Conservation (phyloP, 2,888 invertebrate genomes). For the Caenorhabditis angaria region DNA sequence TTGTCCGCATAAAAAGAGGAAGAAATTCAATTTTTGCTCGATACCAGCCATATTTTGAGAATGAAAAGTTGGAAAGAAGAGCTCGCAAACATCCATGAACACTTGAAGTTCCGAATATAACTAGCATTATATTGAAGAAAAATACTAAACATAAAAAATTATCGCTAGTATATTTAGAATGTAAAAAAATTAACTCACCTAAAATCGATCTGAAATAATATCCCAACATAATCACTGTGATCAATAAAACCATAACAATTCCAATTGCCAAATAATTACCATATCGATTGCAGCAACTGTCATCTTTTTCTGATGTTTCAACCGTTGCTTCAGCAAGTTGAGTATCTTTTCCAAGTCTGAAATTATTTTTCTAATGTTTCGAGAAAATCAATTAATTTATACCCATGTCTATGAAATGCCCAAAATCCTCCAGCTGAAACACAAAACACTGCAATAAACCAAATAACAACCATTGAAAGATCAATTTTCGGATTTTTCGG, state of each 20-base stretch:
- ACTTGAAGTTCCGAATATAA: slow-evolving; percentile 56
- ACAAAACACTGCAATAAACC: slow-evolving; percentile 65
- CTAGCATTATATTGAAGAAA: slow-evolving; percentile 64
- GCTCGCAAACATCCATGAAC: slow-evolving; percentile 53
- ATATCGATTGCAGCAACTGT: slow-evolving; percentile 19
- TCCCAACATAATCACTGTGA: slow-evolving; percentile 63
- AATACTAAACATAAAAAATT: slow-evolving; percentile 53
- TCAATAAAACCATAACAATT: slow-evolving; percentile 55
- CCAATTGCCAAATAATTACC: slow-evolving; percentile 48
- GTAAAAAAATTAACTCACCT: slow-evolving; percentile 15
- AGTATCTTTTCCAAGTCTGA: slow-evolving; percentile 11
- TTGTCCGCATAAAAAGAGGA: too few species aligned
- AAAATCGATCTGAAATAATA: slow-evolving; percentile 61
- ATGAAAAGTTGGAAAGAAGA: slow-evolving; percentile 44
- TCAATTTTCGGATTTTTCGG: slow-evolving; percentile 54
- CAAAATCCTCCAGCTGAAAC: slow-evolving; percentile 63
- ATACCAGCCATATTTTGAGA: slow-evolving; percentile 22
- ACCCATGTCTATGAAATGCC: slow-evolving; percentile 51
- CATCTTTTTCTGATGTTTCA: background rate
- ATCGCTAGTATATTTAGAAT: too few species aligned
- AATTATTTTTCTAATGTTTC: slow-evolving; percentile 5
- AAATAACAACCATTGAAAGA: slow-evolving; percentile 58
- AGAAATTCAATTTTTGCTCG: slow-evolving; percentile 19
- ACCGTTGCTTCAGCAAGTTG: background rate
- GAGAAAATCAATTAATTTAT: slow-evolving; percentile 1